These are phyloP conservation scores for Cephus runcator DNA, from an alignment of 2,888 invertebrate species.

Conservation along the genomic window DNA sequence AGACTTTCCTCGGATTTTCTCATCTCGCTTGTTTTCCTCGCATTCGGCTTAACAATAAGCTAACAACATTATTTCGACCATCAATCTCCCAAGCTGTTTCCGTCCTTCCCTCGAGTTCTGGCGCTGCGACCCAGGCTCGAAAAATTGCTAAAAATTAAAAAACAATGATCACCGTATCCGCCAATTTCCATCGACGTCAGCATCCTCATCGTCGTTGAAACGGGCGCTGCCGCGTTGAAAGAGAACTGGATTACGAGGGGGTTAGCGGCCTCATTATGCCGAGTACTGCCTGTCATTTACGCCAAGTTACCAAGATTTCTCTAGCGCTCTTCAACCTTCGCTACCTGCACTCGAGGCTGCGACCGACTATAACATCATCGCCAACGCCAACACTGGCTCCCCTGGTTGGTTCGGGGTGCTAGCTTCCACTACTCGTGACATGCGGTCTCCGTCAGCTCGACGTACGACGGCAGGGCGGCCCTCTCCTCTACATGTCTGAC, in stretches of 20 bases:
- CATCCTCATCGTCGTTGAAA: background rate
- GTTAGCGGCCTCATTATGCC: constrained; percentile 46
- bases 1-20: background rate
- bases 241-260: constrained; percentile 33
- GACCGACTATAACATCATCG: constrained; percentile 23
- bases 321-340: constrained; percentile 37
- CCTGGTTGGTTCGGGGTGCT: background rate
- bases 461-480: background rate
- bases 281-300: constrained; percentile 49
- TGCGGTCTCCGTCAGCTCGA: background rate
- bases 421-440: background rate
- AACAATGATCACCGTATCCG: background rate
- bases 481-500: background rate
- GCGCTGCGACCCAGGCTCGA: background rate
- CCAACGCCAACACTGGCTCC: background rate
- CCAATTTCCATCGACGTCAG: background rate
- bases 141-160: background rate
- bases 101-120: background rate
- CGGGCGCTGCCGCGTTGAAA: constrained; percentile 2
- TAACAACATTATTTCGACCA: background rate
- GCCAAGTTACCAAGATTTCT: constrained; percentile 50
- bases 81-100: background rate
- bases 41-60: background rate
- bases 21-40: background rate
- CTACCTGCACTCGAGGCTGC: constrained; percentile 32